Evolutionary conservation across 2,113 vertebrate species (phyloP), one percentile per base, ranked within the genome.

Genomic region (Ia io): DNA sequence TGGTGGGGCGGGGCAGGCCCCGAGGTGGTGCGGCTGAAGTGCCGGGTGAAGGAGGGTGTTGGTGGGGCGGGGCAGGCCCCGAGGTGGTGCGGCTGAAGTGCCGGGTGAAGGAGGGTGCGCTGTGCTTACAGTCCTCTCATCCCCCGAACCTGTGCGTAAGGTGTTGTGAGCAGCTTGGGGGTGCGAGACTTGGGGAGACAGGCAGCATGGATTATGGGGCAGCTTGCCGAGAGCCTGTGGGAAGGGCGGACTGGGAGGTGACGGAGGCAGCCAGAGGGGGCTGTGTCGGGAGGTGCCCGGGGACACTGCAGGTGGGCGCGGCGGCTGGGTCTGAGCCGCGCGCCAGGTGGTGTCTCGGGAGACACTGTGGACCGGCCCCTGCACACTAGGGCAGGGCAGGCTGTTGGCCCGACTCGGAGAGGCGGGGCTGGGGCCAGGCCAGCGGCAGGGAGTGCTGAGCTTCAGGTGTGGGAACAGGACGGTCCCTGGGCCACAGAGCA

Each of bases 371-470:
- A 1, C 22, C 80, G 44, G 53, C 42, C 2, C 0, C 20, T 9
- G 35, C 42, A 9, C 28, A 12, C 35, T 22, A 23, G 70, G 25
- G 9, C 47, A n/a, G 42, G 65, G 4, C 1, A 8, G n/a, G 28
- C 14, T 0, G 0, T 47, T 56, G 23, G 30, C 86, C 37, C 9
- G 11, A 47, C 22, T 44, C 53, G 5, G 84, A 47, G 89, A 49
- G 14, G 9, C 12, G 0, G 74, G 71, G 42, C 20, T 47, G 23
- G 25, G 88, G 61, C 71, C 30, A 16, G 59, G 22, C 5, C 4
- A 1, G 37, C n/a, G n/a, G 5, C 18, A 4, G 77, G n/a, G 59
- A 30, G 22, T 0, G 18, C 28, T 0, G 30, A 35, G 47, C 85
- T 23, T 56, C 56, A 2, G 56, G 22, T 6, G 3, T 32, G 5